phyloP scores from a whole-genome alignment of 2,113 vertebrate species.

The Gavialis gangeticus region DNA sequence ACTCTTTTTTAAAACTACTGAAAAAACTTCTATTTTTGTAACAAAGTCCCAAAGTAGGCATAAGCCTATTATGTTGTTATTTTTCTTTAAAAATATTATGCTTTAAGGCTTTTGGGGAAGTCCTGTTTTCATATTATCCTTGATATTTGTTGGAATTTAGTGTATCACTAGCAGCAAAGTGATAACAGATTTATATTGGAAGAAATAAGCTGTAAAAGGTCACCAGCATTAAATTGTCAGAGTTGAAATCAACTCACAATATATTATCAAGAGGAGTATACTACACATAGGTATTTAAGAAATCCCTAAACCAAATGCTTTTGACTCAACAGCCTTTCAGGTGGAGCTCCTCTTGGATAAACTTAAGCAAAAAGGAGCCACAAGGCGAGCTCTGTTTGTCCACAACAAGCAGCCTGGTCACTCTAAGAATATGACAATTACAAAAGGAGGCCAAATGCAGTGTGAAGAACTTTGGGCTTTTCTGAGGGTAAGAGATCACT shows the following conservation, averaged over 20 bases:
- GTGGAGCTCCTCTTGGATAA: conserved; percentile 94
- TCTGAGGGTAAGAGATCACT: conserved; percentile 83
- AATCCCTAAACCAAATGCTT: conserved; percentile 8
- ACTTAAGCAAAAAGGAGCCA: conserved; percentile 94
- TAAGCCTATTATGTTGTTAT: background rate
- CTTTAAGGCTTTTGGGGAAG: background rate
- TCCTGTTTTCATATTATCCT: background rate
- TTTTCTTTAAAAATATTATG: background rate
- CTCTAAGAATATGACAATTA: conserved; percentile 89
- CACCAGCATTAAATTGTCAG: background rate
- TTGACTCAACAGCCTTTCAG: conserved; percentile 86
- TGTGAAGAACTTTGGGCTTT: conserved; percentile 92
- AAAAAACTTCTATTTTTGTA: background rate
- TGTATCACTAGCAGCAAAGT: background rate
- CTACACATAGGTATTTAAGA: background rate
- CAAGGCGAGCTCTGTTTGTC: conserved; percentile 92
- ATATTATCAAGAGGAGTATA: background rate
- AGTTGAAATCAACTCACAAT: background rate
- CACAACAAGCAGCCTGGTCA: conserved; percentile 83
- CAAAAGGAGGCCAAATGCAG: conserved; percentile 77
- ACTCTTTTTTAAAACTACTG: background rate
- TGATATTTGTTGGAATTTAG: background rate
- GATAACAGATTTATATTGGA: background rate
- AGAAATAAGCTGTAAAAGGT: background rate
- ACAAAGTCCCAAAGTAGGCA: background rate